Evolutionary conservation across 1,140 invertebrate genomes (phyloP), one percentile per base, ranked within the genome.

Genomic region (Venturia canescens): DNA sequence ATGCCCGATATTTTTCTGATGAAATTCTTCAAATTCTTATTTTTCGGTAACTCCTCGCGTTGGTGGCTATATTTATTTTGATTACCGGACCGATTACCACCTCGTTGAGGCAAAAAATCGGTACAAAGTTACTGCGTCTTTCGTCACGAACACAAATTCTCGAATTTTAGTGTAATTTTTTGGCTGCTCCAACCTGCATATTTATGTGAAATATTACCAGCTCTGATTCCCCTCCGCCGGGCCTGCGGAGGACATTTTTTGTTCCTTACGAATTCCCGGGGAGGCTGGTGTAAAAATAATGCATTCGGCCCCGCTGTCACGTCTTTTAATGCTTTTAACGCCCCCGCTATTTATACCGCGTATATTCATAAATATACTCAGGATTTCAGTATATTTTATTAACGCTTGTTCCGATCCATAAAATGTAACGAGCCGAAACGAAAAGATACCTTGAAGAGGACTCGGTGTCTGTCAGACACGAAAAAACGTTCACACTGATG

Each of bases 251-350:
- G 38, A 44, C 38, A 44, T 9, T 57, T 57, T 57, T 57, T 57
- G n/a, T 74, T 74, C 53, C 26, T 53, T 57, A 74, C 44, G 15
- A 74, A 74, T 53, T 72, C 71, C 26, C 71, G 71, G 48, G 71
- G 26, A 21, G 21, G 21, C 38, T 57, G 18, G 44, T 57, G 44
- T 48, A 74, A 74, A 74, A 74, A 74, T 74, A 74, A 74, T 53
- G 53, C 71, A 53, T 57, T 50, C 50, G 26, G 44, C 21, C n/a
- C 34, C 26, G 38, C 48, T 74, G 71, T 74, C 71, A 57, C 71
- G 71, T 48, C 48, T 27, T 21, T 74, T 57, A 57, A 57, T 57
- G 53, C 23, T 74, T 74, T 74, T 27, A 53, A 57, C 48, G 48
- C 71, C 21, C 48, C 18, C 44, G 38, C 31, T 15, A 34, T 70